Percentiles rank a stretch among this genome's conserved stretches.
Evolutionary conservation across 2,888 invertebrate genomes (phyloP).

Genomic region (Oscheius sp.): DNA sequence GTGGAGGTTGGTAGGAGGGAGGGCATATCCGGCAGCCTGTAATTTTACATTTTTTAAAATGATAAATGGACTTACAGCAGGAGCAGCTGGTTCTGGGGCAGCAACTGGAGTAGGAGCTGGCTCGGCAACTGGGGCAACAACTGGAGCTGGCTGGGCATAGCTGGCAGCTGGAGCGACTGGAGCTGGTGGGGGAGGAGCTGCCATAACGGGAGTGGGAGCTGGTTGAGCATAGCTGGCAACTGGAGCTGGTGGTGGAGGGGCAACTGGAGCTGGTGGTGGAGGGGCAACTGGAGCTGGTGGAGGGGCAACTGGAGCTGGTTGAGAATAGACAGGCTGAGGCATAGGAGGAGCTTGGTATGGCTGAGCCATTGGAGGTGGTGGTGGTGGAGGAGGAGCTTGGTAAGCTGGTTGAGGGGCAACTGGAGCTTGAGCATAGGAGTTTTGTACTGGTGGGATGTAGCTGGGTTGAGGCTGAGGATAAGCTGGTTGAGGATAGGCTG

Average conservation of each 20-base stretch:
- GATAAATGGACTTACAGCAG: neutral
- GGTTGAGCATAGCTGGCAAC: neutral
- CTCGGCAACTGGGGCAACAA: neutral
- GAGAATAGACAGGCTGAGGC: neutral
- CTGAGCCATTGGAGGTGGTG: no score
- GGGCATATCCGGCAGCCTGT: neutral
- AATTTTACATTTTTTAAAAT: neutral
- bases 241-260: neutral
- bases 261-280: neutral
- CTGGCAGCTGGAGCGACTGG: neutral
- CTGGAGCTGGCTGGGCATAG: neutral
- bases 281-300: slow-evolving; percentile 1
- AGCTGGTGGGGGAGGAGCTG: neutral
- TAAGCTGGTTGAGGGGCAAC: neutral
- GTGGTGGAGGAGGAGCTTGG: neutral
- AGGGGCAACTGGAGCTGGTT: neutral
- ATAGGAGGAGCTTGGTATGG: neutral
- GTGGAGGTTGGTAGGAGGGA: neutral
- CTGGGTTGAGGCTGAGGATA: neutral
- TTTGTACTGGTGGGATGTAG: neutral
- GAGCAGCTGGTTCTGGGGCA: neutral
- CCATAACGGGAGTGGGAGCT: neutral
- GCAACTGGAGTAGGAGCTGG: neutral
- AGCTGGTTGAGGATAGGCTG: neutral
- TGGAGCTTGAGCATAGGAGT: no score